Percentiles rank a stretch among this genome's conserved stretches.
Evolutionary conservation across 2,888 invertebrate genomes (phyloP).

Genomic region (Pheosia tremula): DNA sequence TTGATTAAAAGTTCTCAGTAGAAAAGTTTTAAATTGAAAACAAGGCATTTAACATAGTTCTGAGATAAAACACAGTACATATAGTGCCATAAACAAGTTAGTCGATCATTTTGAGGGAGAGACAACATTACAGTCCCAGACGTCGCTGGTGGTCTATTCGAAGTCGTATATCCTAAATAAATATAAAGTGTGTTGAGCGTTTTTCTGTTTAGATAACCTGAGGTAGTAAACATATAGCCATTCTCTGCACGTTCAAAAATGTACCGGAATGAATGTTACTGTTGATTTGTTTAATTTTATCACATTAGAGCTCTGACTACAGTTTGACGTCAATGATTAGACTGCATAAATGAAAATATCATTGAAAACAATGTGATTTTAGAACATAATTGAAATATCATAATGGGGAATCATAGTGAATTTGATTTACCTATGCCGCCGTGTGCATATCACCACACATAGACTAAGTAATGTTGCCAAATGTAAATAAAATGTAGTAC

Average conservation of each 20-base stretch:
- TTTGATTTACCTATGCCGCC: constrained; percentile 72
- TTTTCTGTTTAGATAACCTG: no score
- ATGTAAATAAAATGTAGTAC: constrained; percentile 66
- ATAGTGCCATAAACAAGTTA: constrained; percentile 37
- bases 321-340: constrained; percentile 1
- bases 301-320: background rate
- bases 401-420: constrained; percentile 57
- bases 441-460: constrained; percentile 78
- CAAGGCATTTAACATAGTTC: constrained; percentile 11
- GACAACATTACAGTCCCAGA: background rate
- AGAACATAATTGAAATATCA: constrained; percentile 67
- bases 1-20: no score
- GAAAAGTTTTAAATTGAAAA: background rate
- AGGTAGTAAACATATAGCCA: no score
- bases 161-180: constrained; percentile 14
- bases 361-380: constrained; percentile 73
- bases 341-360: constrained; percentile 53
- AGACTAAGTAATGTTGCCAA: constrained; percentile 81
- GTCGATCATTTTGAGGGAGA: constrained; percentile 14
- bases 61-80: constrained; percentile 18
- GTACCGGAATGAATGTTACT: no score
- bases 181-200: constrained; percentile 9
- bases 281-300: no score
- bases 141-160: constrained; percentile 10
- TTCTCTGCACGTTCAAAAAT: no score